These are phyloP conservation scores for Rhea americana DNA, from an alignment of 2,113 vertebrate species.

Conservation along the genomic window DNA sequence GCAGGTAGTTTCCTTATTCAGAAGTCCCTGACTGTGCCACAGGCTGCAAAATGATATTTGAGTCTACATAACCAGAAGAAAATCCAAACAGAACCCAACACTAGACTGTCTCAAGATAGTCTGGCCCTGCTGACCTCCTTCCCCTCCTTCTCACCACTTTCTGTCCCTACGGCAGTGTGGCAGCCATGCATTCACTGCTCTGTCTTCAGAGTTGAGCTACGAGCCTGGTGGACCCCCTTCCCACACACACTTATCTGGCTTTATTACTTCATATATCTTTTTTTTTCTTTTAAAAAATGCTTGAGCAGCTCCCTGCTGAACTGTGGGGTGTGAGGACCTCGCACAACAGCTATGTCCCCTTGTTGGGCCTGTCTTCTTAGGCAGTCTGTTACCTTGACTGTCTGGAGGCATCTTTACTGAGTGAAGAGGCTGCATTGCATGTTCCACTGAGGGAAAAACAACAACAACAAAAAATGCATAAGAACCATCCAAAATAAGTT, in stretches of 20 bases:
- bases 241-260: not conserved
- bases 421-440: not conserved
- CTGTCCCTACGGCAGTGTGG: not conserved
- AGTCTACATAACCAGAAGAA: not conserved
- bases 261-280: not conserved
- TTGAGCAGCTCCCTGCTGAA: not conserved
- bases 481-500: not conserved
- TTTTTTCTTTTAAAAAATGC: not conserved
- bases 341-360: not conserved
- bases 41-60: not conserved
- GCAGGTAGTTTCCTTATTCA: constrained; percentile 14
- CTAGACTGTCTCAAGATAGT: not conserved
- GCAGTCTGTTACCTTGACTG: not conserved
- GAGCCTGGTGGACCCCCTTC: not conserved
- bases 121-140: not conserved
- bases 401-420: not conserved
- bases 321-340: not conserved
- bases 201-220: not conserved
- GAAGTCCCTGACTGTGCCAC: not conserved
- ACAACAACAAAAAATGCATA: not conserved
- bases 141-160: not conserved
- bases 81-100: not conserved
- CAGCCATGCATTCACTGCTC: not conserved
- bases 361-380: not conserved
- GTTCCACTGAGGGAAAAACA: not conserved